phyloP scores from a whole-genome alignment of 2,888 invertebrate species.

The Hypselothyrea guttata region DNA sequence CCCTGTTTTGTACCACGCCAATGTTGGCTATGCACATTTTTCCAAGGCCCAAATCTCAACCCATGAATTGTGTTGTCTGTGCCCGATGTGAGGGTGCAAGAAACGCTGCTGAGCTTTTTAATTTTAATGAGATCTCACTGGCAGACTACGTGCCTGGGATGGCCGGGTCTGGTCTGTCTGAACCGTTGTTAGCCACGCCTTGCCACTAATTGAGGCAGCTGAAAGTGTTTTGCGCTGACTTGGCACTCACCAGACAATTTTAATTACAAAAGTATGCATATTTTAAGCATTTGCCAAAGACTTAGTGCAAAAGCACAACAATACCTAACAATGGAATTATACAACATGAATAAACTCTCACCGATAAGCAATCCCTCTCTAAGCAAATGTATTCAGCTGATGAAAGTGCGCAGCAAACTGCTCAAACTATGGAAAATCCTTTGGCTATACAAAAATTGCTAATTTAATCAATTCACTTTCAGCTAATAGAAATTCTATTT shows the following conservation, averaged over 20 bases:
- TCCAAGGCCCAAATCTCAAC: slow-evolving; percentile 31
- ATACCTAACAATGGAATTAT: slow-evolving; percentile 35
- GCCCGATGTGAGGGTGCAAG: slow-evolving; percentile 26
- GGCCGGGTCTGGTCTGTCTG: slow-evolving; percentile 20
- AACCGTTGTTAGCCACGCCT: slow-evolving; percentile 58
- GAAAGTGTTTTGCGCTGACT: slow-evolving; percentile 68
- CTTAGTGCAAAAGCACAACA: slow-evolving; percentile 48
- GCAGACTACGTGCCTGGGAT: slow-evolving; percentile 58
- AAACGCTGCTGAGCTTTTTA: slow-evolving; percentile 61
- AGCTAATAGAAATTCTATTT: slow-evolving; percentile 36
- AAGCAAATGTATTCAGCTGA: neutral
- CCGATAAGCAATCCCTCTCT: slow-evolving; percentile 13
- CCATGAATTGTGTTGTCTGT: slow-evolving; percentile 26
- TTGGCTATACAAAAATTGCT: slow-evolving; percentile 36
- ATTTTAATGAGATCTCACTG: slow-evolving; percentile 76
- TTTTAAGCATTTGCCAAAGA: slow-evolving; percentile 53
- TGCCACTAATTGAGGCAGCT: slow-evolving; percentile 70
- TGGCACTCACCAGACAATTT: slow-evolving; percentile 48
- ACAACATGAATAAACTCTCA: slow-evolving; percentile 20
- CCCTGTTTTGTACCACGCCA: neutral
- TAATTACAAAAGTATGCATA: slow-evolving; percentile 75
- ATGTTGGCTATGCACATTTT: slow-evolving; percentile 31
- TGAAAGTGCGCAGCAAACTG: neutral
- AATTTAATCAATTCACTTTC: slow-evolving; percentile 46
- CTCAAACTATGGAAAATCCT: neutral